phyloP scores from a whole-genome alignment of 2,113 vertebrate species.

The Hassar affinis region DNA sequence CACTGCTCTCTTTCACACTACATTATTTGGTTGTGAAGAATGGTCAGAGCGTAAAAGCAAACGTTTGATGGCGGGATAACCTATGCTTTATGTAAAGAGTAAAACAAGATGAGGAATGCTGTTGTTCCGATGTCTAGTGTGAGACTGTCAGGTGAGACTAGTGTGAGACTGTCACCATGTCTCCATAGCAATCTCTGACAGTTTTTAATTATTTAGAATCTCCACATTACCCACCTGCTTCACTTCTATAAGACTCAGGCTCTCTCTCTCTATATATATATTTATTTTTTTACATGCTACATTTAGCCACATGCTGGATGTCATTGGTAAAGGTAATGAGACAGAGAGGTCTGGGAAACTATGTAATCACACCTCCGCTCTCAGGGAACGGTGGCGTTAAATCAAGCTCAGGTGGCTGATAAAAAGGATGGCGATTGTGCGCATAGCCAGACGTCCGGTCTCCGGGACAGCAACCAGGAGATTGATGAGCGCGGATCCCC shows the following conservation, averaged over 20 bases:
- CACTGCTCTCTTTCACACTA: no score
- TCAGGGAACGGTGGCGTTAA: slow-evolving; percentile 61
- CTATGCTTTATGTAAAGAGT: no score
- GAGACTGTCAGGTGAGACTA: no score
- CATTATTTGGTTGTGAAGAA: no score
- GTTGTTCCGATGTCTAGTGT: not conserved
- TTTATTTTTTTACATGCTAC: not conserved
- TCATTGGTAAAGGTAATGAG: slow-evolving; percentile 39
- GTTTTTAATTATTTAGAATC: slow-evolving; percentile 3
- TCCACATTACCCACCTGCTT: not conserved
- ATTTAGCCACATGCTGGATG: slow-evolving; percentile 2
- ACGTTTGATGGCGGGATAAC: not conserved
- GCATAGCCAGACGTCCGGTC: slow-evolving; percentile 48
- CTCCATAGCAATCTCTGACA: not conserved
- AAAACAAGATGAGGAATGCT: no score
- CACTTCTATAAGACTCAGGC: not conserved
- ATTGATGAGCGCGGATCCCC: slow-evolving; percentile 63
- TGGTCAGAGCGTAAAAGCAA: not conserved
- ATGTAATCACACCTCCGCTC: slow-evolving; percentile 60
- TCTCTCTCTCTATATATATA: no score
- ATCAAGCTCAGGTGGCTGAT: slow-evolving; percentile 72
- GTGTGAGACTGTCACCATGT: no score
- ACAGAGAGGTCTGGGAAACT: slow-evolving; percentile 50
- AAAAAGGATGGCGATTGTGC: slow-evolving; percentile 65
- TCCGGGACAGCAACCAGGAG: slow-evolving; percentile 55